Percentiles rank a stretch among this genome's conserved stretches.
phyloP scores from a whole-genome alignment of 2,797 vertebrate genomes.

The Steatocranus sp. region DNA sequence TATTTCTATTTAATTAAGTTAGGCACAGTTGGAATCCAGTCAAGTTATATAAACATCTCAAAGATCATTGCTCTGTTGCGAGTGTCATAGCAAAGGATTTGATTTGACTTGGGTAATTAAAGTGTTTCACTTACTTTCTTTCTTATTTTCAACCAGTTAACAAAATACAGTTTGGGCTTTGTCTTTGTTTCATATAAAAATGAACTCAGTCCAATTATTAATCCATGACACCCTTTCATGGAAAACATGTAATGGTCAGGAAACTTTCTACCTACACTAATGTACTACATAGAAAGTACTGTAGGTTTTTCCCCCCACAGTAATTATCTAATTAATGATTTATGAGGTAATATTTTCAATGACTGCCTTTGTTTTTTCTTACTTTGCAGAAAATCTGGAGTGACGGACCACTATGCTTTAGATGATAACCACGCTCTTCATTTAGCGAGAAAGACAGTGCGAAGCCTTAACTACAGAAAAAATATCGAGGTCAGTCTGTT shows the following conservation, averaged over 20 bases:
- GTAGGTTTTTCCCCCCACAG: rapidly evolving
- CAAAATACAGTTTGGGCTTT: not conserved
- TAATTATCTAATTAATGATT: not conserved
- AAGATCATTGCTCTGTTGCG: not conserved
- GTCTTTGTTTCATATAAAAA: not conserved
- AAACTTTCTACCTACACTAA: not conserved
- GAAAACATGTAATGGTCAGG: not conserved
- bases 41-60: not conserved
- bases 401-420: slow-evolving; percentile 92
- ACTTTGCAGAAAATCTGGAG: slow-evolving; percentile 87
- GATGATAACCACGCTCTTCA: slow-evolving; percentile 94
- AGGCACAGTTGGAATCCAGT: not conserved
- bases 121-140: not conserved
- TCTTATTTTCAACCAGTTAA: not conserved
- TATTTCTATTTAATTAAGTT: not conserved
- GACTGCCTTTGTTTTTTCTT: not conserved
- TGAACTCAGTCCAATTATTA: not conserved
- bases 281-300: not conserved
- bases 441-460: slow-evolving; percentile 87
- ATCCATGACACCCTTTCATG: not conserved
- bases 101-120: not conserved
- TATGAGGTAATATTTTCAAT: not conserved
- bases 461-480: slow-evolving; percentile 92
- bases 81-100: not conserved
- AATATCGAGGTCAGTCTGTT: slow-evolving; percentile 83